These are phyloP conservation scores for Urophycis tenuis DNA, from an alignment of 2,797 vertebrate genomes.

Conservation along the genomic window DNA sequence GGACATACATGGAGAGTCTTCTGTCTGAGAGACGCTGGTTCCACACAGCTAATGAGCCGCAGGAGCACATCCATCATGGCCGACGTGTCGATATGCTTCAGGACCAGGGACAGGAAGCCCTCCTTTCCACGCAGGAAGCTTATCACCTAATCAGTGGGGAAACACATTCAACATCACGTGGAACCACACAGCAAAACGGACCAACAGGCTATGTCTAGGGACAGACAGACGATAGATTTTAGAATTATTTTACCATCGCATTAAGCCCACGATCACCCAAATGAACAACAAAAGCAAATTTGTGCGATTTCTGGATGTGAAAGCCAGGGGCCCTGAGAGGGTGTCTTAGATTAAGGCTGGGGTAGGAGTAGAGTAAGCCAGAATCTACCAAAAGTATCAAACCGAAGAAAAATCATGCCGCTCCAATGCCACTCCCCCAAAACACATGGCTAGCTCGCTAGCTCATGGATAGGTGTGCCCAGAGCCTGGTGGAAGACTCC, in stretches of 20 bases:
- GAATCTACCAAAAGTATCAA: too few relatives aligned
- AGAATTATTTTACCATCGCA: neutral
- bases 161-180: neutral
- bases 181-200: neutral
- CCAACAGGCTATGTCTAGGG: neutral
- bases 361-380: too few relatives aligned
- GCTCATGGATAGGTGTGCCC: too few relatives aligned
- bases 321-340: neutral
- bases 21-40: slow-evolving; percentile 82
- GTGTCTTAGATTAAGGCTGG: neutral
- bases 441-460: too few relatives aligned
- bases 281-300: neutral
- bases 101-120: slow-evolving; percentile 82
- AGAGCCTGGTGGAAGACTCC: too few relatives aligned
- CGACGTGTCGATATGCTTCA: slow-evolving; percentile 92
- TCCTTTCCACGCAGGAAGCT: slow-evolving; percentile 85
- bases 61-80: slow-evolving; percentile 98
- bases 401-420: too few relatives aligned
- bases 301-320: neutral
- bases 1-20: slow-evolving; percentile 85
- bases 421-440: too few relatives aligned
- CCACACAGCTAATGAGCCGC: slow-evolving; percentile 93
- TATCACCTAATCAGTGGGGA: slow-evolving; percentile 82
- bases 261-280: neutral
- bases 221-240: too few relatives aligned